Conservation (phyloP, 1,140 invertebrate genomes). For the Cyclargus thomasi region DNA sequence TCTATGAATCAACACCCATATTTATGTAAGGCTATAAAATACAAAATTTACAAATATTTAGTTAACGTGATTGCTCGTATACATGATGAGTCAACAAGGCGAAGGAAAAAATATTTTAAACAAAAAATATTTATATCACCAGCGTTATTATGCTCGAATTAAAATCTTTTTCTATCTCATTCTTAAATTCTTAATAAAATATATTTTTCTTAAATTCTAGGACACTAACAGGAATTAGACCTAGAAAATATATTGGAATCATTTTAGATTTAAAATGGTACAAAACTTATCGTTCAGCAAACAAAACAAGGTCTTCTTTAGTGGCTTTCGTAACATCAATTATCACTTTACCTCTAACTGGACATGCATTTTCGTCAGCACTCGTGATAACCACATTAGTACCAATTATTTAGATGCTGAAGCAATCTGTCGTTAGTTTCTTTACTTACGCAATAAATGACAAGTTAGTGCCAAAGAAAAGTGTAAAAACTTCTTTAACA, state of each 20-base stretch:
- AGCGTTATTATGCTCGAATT: neutral
- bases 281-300: neutral
- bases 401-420: neutral
- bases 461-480: neutral
- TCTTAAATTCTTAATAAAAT: too few relatives aligned
- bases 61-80: neutral
- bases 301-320: neutral
- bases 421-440: neutral
- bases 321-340: constrained; percentile 1
- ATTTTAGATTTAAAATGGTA: too few relatives aligned
- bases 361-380: constrained; percentile 2
- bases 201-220: too few relatives aligned
- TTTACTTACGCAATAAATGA: neutral
- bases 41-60: constrained; percentile 13
- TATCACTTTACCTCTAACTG: neutral
- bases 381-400: constrained; percentile 18
- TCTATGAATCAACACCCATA: neutral
- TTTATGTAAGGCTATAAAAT: neutral
- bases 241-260: too few relatives aligned
- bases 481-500: neutral
- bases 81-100: neutral
- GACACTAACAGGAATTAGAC: neutral
- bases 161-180: too few relatives aligned
- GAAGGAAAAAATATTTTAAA: constrained; percentile 9
- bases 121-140: neutral